These are phyloP conservation scores for Rhynchonycteris naso DNA, from an alignment of 2,797 vertebrate genomes.

Conservation along the genomic window DNA sequence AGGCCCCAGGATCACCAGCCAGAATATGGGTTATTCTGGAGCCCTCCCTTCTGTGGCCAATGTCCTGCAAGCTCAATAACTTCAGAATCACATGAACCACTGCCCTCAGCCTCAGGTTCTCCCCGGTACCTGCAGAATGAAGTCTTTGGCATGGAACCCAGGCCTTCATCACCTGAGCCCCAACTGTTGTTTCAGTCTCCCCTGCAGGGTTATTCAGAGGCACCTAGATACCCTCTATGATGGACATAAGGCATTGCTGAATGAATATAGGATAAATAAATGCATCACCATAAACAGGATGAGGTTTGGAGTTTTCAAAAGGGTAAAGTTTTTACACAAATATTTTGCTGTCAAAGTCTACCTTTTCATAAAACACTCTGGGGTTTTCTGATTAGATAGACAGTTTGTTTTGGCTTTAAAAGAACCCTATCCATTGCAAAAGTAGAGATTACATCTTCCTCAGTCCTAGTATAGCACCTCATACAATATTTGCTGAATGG, in stretches of 20 bases:
- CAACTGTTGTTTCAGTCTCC: not conserved
- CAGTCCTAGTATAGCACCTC: not conserved
- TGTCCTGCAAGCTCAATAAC: not conserved
- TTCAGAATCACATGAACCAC: not conserved
- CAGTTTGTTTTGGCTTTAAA: not conserved
- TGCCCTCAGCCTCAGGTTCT: not conserved
- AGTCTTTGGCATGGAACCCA: not conserved
- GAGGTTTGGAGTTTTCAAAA: not conserved
- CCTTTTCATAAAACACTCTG: not conserved
- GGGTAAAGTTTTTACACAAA: not conserved
- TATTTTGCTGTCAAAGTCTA: not conserved
- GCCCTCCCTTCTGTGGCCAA: not conserved
- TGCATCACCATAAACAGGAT: not conserved
- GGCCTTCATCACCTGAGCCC: not conserved
- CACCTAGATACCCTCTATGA: not conserved
- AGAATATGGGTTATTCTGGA: not conserved
- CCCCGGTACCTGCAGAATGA: not conserved
- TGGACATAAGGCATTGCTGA: no score
- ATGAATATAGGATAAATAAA: not conserved
- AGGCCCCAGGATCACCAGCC: not conserved
- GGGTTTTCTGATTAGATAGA: not conserved
- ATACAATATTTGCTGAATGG: not conserved
- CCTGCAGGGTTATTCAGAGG: no score
- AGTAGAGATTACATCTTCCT: not conserved
- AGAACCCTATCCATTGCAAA: not conserved